These are phyloP conservation scores for Sitta europaea DNA, from an alignment of 2,113 vertebrate genomes.

Conservation along the genomic window DNA sequence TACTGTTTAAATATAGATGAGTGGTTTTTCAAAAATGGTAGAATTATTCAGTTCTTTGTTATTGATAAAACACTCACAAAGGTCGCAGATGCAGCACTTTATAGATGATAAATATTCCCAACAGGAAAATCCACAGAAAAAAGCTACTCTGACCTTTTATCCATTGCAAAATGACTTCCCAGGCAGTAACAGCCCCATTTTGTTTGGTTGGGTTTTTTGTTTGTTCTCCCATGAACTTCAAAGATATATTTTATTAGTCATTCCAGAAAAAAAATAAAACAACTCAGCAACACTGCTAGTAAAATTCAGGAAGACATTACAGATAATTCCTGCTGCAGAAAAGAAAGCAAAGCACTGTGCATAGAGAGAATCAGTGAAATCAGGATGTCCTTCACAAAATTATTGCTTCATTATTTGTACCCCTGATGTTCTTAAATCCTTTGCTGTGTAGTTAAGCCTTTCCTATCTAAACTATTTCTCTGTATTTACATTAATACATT, in stretches of 20 bases:
- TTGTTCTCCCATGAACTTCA: conserved; percentile 43
- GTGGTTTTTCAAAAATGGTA: conserved; percentile 21
- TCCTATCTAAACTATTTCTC: background rate
- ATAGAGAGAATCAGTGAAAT: background rate
- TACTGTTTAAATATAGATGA: conserved; percentile 69
- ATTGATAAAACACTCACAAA: conserved; percentile 65
- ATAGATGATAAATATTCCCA: conserved; percentile 58
- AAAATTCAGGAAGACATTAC: background rate
- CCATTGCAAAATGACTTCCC: conserved; percentile 40
- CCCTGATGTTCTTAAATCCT: background rate
- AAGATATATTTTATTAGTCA: conserved; percentile 55
- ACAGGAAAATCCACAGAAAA: conserved; percentile 53
- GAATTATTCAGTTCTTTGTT: conserved; percentile 65
- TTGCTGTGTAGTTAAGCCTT: background rate
- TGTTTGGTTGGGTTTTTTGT: background rate
- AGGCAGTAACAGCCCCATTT: conserved; percentile 39
- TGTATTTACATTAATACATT: background rate
- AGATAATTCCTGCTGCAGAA: background rate
- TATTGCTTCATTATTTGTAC: background rate
- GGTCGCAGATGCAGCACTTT: conserved; percentile 57
- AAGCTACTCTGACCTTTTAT: conserved; percentile 60
- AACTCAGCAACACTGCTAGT: background rate
- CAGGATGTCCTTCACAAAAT: background rate
- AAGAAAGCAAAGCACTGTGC: background rate
- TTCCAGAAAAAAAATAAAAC: background rate